phyloP scores from a whole-genome alignment of 1,140 invertebrate species.

The Thaumetopoea pityocampa region DNA sequence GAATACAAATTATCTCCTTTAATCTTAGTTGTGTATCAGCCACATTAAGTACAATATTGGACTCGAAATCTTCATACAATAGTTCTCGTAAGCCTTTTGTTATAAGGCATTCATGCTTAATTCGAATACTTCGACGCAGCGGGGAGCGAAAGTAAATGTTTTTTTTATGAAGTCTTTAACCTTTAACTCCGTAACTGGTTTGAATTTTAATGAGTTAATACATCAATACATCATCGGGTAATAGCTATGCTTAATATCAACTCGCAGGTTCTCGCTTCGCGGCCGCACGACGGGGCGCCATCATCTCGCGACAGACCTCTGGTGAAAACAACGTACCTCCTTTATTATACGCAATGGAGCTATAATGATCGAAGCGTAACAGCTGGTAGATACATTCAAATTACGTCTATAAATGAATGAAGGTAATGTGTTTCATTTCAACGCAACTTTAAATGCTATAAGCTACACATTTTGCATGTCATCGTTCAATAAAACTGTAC shows the following conservation, averaged over 20 bases:
- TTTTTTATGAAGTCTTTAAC: slow-evolving; percentile 60
- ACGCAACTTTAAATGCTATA: slow-evolving; percentile 14
- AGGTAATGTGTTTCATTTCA: slow-evolving; percentile 14
- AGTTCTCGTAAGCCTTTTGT: slow-evolving; percentile 23
- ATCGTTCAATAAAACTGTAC: slow-evolving; percentile 41
- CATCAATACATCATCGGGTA: slow-evolving; percentile 55
- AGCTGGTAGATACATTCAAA: slow-evolving; percentile 31
- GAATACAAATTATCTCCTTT: slow-evolving; percentile 7
- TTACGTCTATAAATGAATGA: slow-evolving; percentile 22
- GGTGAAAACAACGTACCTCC: slow-evolving; percentile 44
- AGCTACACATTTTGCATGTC: slow-evolving; percentile 48
- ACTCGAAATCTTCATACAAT: slow-evolving; percentile 13
- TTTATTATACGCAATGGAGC: slow-evolving; percentile 47
- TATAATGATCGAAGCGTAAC: slow-evolving; percentile 37
- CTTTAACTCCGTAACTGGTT: slow-evolving; percentile 51
- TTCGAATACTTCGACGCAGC: slow-evolving; percentile 43
- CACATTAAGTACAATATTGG: slow-evolving; percentile 16
- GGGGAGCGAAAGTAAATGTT: slow-evolving; percentile 33
- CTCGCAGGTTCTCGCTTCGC: slow-evolving; percentile 47
- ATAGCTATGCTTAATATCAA: slow-evolving; percentile 50
- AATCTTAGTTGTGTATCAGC: slow-evolving; percentile 3
- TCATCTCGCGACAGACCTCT: slow-evolving; percentile 42
- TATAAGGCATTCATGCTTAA: slow-evolving; percentile 33
- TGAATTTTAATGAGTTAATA: slow-evolving; percentile 66
- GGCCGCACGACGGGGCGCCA: slow-evolving; percentile 50